Conservation (phyloP, 1,140 invertebrate genomes). For the Drosophila malerkotliana region DNA sequence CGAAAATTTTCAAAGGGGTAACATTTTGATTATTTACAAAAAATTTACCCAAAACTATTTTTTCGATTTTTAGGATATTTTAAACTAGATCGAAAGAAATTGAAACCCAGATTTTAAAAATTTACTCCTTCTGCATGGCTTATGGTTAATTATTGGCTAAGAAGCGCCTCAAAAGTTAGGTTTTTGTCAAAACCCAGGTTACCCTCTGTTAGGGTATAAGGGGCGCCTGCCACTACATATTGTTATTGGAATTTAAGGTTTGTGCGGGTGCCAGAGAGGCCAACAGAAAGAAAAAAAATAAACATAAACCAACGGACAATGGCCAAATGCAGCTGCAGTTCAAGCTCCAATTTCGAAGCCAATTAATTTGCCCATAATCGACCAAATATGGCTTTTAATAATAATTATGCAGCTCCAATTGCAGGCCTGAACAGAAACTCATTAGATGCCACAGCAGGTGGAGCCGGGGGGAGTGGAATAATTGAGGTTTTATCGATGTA, state of each 20-base stretch:
- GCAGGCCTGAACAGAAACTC: conserved; percentile 44
- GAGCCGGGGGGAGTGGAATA: conserved; percentile 2
- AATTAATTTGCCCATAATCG: conserved; percentile 78
- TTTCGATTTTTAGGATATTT: no score
- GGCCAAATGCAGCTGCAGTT: conserved; percentile 31
- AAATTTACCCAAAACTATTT: no score
- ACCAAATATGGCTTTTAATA: conserved; percentile 79
- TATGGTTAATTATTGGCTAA: no score
- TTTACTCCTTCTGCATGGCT: no score
- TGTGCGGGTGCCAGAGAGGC: conserved; percentile 41
- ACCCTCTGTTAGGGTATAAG: no score
- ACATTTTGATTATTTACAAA: no score
- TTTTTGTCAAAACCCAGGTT: no score
- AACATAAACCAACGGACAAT: conserved; percentile 35
- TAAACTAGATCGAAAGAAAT: no score
- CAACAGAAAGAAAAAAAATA: conserved; percentile 12
- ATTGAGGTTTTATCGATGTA: conserved; percentile 40
- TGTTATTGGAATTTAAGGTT: conserved; percentile 54
- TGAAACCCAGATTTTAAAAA: no score
- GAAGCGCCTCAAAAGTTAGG: no score
- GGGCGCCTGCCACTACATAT: conserved; percentile 64
- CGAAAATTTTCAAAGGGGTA: no score
- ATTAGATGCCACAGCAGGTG: conserved; percentile 57
- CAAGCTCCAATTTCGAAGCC: conserved; percentile 55
- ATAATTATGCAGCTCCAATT: conserved; percentile 63